Evolutionary conservation across 1,140 invertebrate species (phyloP), one percentile per base, ranked within the genome.

Genomic region (Mycetomoellerius zeteki): DNA sequence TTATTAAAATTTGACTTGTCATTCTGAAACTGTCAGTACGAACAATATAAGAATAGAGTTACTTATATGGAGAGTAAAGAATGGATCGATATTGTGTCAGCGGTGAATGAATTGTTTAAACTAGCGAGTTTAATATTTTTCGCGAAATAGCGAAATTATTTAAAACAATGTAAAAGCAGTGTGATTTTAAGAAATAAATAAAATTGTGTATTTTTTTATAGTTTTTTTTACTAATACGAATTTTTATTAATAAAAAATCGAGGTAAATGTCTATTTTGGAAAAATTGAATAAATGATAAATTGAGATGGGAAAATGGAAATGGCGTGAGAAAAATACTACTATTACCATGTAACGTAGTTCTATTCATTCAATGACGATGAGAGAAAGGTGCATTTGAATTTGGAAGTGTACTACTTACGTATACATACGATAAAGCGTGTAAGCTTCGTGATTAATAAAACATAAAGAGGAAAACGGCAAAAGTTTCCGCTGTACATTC

Each of bases 1-100:
- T n/a, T 24, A 64, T 30, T 33, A 37, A 77, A 7, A 64, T 64
- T 64, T 47, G 3, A 64, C 10, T 64, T 0, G 10, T n/a, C 43
- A 77, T 77, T 62, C 2, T 64, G 37, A 64, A 47, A 47, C 12
- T 64, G 30, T 19, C 75, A 14, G 37, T 77, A 30, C 5, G 6
- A 43, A 47, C 21, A 77, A 47, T 30, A 30, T 19, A 62, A 77
- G 5, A 77, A 77, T 62, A 27, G 10, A 76, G 10, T 64, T 33
- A 14, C 37, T 78, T 6, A 16, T n/a, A 47, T 6, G 24, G 24
- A 78, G 6, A 62, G 16, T 24, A 37, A 30, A 64, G 24, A 64
- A 47, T 64, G 58, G 6, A 30, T 77, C 24, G 24, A 77, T n/a
- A n/a, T 43, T 8, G 4, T 27, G 2, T 27, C 24, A 21, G 7